These are phyloP conservation scores for Drosophila rufa DNA, from an alignment of 1,140 invertebrate genomes.

Conservation along the genomic window DNA sequence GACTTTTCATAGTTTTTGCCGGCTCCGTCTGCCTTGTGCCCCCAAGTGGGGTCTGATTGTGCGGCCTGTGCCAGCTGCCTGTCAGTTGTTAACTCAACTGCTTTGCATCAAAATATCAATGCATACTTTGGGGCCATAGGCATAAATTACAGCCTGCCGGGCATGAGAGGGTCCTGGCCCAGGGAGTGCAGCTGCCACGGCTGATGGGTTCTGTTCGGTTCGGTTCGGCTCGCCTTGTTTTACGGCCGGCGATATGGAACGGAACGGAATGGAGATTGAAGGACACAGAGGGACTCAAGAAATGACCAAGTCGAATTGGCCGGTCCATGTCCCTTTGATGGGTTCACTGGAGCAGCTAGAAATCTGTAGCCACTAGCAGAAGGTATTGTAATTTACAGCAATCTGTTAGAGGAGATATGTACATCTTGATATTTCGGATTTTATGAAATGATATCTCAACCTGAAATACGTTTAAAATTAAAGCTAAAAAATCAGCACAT, in stretches of 20 bases:
- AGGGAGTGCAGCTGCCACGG: neutral
- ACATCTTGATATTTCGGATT: too few relatives aligned
- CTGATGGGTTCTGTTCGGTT: constrained; percentile 10
- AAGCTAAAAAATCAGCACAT: neutral
- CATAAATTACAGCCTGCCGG: constrained; percentile 60
- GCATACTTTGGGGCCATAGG: constrained; percentile 60
- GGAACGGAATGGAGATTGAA: constrained; percentile 36
- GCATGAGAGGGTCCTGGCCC: neutral
- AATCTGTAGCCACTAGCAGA: neutral
- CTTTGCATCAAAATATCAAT: constrained; percentile 81
- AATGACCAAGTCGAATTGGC: neutral
- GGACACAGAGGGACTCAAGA: neutral
- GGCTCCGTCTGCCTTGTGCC: neutral
- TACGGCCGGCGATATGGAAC: constrained; percentile 23
- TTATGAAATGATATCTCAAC: too few relatives aligned
- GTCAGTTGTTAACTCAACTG: constrained; percentile 71
- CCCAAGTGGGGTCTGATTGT: constrained; percentile 8
- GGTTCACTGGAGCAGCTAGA: constrained; percentile 2
- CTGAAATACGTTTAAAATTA: too few relatives aligned
- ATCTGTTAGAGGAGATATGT: too few relatives aligned
- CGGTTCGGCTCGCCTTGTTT: neutral
- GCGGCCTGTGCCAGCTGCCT: constrained; percentile 42
- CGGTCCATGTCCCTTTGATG: neutral
- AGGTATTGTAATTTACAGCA: constrained; percentile 1
- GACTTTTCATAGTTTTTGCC: constrained; percentile 41